Evolutionary conservation across 2,888 invertebrate species (phyloP).

Genomic region (Saturnia pavonia): DNA sequence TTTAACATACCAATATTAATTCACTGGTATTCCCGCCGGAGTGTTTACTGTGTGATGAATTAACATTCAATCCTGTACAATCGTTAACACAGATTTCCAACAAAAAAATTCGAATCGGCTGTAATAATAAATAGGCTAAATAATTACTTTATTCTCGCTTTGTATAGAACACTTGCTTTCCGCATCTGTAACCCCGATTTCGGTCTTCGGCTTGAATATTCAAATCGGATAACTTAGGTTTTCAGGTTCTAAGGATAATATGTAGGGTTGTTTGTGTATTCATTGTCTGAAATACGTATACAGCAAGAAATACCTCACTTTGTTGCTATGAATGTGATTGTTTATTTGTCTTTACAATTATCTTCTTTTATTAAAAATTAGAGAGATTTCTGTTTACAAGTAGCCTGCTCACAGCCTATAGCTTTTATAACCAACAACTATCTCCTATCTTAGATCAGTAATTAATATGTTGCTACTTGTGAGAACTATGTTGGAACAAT

Average conservation of each 20-base stretch:
- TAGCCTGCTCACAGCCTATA: no score
- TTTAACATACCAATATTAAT: slow-evolving; percentile 8
- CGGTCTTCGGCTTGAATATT: neutral
- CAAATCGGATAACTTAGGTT: neutral
- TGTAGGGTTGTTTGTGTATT: neutral
- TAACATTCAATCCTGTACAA: slow-evolving; percentile 23
- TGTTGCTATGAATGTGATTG: no score
- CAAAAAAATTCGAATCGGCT: slow-evolving; percentile 5
- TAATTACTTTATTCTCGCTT: neutral
- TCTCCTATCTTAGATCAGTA: no score
- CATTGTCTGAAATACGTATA: neutral
- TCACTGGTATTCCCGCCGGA: slow-evolving; percentile 33
- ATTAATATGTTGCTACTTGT: no score
- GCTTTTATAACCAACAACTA: no score
- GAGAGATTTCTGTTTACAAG: no score
- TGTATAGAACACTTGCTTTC: slow-evolving; percentile 15
- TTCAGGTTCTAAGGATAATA: neutral
- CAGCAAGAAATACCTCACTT: no score
- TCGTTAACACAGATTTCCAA: slow-evolving; percentile 23
- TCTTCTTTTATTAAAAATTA: no score
- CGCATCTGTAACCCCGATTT: neutral
- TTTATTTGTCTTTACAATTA: no score
- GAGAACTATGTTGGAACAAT: no score
- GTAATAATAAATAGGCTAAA: no score
- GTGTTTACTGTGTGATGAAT: slow-evolving; percentile 47